These are phyloP conservation scores for Heliothis subflexa DNA, from an alignment of 1,140 invertebrate species.

Conservation along the genomic window DNA sequence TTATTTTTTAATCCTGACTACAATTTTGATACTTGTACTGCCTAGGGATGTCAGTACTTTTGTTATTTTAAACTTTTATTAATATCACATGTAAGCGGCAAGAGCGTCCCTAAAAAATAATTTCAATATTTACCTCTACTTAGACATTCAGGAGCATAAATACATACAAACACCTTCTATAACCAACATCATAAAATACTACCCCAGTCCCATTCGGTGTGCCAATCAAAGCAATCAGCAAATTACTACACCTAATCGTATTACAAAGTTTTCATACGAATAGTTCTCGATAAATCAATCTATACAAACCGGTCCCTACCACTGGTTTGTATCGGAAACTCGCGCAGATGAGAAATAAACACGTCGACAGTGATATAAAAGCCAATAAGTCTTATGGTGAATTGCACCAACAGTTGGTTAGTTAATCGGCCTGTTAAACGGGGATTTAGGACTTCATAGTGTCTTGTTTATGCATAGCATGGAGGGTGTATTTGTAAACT, in stretches of 20 bases:
- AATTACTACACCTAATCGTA: conserved; percentile 19
- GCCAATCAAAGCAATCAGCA: conserved; percentile 26
- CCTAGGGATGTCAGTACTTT: no score
- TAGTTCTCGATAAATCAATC: conserved; percentile 34
- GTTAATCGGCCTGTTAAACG: no score
- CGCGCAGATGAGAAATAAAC: conserved; percentile 43
- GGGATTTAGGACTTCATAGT: no score
- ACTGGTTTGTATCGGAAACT: conserved; percentile 5
- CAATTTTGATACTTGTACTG: no score
- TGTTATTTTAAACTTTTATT: no score
- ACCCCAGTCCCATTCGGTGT: neutral
- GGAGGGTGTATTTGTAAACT: no score
- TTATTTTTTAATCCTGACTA: no score
- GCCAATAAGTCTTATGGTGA: conserved; percentile 28
- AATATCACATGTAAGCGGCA: no score
- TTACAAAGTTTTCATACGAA: conserved; percentile 28
- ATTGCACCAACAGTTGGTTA: no score
- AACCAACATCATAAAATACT: neutral
- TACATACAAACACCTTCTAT: neutral
- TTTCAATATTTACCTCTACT: no score
- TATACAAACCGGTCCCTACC: conserved; percentile 31
- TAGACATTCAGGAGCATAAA: neutral
- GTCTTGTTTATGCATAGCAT: no score
- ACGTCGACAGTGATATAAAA: conserved; percentile 42
- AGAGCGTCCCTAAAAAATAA: no score